Evolutionary conservation across 2,113 vertebrate genomes (phyloP).

Genomic region (Erythrolamprus reginae): DNA sequence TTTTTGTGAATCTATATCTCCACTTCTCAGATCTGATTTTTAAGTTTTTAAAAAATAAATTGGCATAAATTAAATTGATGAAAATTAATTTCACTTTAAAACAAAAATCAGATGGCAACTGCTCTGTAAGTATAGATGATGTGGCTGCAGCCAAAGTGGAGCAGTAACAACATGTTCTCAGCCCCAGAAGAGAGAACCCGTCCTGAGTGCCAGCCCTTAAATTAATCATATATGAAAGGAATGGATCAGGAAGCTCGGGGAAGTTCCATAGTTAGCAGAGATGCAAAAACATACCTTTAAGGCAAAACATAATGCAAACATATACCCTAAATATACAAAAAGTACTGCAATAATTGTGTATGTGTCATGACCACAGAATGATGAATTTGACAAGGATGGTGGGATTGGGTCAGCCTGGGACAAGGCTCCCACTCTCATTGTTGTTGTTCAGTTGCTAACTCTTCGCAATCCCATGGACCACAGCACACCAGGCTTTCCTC

Average conservation of each 20-base stretch:
- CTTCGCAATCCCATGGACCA: not conserved
- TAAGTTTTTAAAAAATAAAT: not conserved
- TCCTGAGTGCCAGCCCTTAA: not conserved
- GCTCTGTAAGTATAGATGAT: not conserved
- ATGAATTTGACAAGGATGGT: not conserved
- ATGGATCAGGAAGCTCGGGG: not conserved
- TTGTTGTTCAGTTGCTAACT: not conserved
- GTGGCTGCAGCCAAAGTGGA: not conserved
- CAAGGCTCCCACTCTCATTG: not conserved
- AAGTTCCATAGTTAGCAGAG: not conserved
- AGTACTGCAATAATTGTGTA: not conserved
- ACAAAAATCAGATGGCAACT: not conserved
- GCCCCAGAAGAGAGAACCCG: not conserved
- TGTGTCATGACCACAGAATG: not conserved
- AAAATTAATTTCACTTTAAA: not conserved
- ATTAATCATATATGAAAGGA: not conserved
- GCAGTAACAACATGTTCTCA: not conserved
- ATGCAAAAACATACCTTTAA: not conserved
- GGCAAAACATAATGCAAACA: not conserved
- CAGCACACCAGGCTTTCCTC: not conserved
- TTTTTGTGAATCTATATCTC: not conserved
- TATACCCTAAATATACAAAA: not conserved
- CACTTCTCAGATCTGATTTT: not conserved
- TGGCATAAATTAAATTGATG: not conserved
- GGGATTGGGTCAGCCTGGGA: not conserved